Conservation (phyloP, 2,888 invertebrate genomes). For the Tyria jacobaeae region DNA sequence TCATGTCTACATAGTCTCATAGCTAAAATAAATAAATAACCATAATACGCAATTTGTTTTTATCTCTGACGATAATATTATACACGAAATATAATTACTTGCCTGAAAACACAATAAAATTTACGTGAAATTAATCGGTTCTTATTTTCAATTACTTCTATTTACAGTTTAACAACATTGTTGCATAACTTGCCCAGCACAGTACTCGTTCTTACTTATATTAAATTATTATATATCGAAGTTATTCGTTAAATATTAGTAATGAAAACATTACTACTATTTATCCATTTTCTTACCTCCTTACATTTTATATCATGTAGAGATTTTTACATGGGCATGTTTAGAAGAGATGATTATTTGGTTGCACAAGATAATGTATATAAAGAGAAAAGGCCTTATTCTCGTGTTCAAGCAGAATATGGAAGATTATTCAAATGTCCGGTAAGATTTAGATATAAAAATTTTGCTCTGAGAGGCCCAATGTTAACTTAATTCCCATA, state of each 20-base stretch:
- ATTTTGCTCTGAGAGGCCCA: too few species aligned
- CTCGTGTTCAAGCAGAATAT: conserved; percentile 61
- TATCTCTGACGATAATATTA: background rate
- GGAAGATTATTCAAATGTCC: conserved; percentile 71
- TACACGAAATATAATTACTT: conserved; percentile 7
- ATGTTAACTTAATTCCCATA: too few species aligned
- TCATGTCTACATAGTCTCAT: background rate
- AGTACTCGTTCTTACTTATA: background rate
- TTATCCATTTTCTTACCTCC: conserved; percentile 32
- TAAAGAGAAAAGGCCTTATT: conserved; percentile 57
- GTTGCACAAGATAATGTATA: conserved; percentile 71
- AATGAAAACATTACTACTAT: conserved; percentile 25
- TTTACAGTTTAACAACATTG: background rate
- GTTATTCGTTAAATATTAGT: background rate
- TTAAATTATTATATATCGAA: background rate
- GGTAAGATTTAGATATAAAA: conserved; percentile 52
- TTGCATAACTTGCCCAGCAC: background rate
- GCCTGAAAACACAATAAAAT: conserved; percentile 3
- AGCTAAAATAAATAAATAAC: background rate
- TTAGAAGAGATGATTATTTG: conserved; percentile 68
- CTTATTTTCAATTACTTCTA: background rate
- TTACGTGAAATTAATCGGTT: conserved; percentile 6
- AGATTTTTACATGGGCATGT: conserved; percentile 74
- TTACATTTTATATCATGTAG: conserved; percentile 50
- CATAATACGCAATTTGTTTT: background rate